These are phyloP conservation scores for Chymomyza caudatula DNA, from an alignment of 2,888 invertebrate genomes.

Conservation along the genomic window DNA sequence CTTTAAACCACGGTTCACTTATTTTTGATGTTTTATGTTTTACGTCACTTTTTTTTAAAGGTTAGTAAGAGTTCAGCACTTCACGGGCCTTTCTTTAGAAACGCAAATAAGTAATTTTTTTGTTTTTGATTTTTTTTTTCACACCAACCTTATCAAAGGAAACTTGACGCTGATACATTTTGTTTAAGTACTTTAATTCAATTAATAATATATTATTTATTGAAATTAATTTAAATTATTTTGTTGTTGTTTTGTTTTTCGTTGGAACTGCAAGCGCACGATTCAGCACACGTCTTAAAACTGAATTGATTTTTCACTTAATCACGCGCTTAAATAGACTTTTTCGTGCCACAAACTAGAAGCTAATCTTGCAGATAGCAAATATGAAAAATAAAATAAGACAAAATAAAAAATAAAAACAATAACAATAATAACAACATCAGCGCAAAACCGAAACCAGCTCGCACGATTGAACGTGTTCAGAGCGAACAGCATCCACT, in stretches of 20 bases:
- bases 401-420: conserved; percentile 31
- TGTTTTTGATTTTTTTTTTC: conserved; percentile 1
- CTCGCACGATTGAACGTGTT: conserved; percentile 19
- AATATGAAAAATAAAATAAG: conserved; percentile 22
- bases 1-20: neutral
- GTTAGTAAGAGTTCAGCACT: neutral
- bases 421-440: conserved; percentile 40
- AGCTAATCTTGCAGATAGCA: conserved; percentile 41
- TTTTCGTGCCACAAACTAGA: conserved; percentile 16
- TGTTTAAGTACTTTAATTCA: conserved; percentile 1
- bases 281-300: conserved; percentile 43
- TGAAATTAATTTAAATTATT: neutral
- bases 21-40: neutral
- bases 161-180: conserved; percentile 72
- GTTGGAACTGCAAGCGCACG: conserved; percentile 24
- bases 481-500: neutral
- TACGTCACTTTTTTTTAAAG: neutral
- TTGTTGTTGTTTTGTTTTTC: neutral
- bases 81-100: neutral
- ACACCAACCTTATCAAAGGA: conserved; percentile 75
- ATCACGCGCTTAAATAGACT: conserved; percentile 69
- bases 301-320: conserved; percentile 49
- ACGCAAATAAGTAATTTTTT: conserved; percentile 3
- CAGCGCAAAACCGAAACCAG: conserved; percentile 42
- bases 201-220: neutral